Conservation (phyloP, 2,888 invertebrate species). For the Melangyna quadrimaculata region DNA sequence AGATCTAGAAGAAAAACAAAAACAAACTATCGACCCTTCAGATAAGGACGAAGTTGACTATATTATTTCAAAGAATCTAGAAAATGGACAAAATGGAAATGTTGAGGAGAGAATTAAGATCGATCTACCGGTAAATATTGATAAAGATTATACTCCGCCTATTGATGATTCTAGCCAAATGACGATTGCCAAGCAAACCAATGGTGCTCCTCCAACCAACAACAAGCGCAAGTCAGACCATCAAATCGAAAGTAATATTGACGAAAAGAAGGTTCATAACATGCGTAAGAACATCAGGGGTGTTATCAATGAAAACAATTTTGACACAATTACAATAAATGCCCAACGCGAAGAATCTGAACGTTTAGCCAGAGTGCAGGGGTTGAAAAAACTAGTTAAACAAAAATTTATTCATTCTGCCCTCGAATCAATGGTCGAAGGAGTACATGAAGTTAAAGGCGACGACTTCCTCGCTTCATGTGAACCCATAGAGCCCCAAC, state of each 20-base stretch:
- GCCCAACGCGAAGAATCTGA: conserved; percentile 97
- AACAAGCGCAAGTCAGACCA: conserved; percentile 60
- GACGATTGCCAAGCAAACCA: background rate
- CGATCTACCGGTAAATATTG: conserved; percentile 31
- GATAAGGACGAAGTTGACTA: background rate
- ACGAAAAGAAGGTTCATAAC: conserved; percentile 81
- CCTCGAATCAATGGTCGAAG: conserved; percentile 78
- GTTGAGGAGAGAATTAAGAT: background rate
- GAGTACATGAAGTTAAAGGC: conserved; percentile 73
- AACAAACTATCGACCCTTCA: background rate
- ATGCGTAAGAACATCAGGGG: conserved; percentile 94
- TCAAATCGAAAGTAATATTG: conserved; percentile 66
- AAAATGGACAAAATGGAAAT: background rate
- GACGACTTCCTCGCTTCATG: conserved; percentile 73
- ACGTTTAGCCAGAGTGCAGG: conserved; percentile 90
- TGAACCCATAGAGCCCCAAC: conserved; percentile 66
- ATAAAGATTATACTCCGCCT: background rate
- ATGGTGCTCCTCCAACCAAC: background rate
- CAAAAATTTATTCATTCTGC: conserved; percentile 91
- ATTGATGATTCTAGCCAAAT: conserved; percentile 7
- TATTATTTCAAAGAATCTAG: background rate
- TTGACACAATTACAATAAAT: conserved; percentile 94
- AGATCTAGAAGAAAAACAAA: background rate
- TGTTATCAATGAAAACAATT: conserved; percentile 95
- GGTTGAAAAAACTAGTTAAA: conserved; percentile 90